phyloP scores from a whole-genome alignment of 2,113 vertebrate genomes.

The Megaceryle maxima region DNA sequence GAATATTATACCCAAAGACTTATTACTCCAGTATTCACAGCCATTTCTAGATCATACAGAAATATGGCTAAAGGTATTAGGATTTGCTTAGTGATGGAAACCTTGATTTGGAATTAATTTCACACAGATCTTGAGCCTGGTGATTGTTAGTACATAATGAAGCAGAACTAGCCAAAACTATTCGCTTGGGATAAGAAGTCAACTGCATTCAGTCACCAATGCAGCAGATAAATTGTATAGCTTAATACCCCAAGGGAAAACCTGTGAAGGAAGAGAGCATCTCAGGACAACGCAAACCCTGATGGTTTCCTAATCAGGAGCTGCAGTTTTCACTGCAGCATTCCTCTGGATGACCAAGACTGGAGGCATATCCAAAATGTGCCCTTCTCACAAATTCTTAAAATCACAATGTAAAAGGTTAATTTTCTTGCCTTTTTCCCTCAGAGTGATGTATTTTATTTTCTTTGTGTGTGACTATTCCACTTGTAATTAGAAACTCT shows the following conservation, averaged over 20 bases:
- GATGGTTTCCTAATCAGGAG: neutral
- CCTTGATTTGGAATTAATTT: neutral
- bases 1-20: neutral
- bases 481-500: neutral
- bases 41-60: neutral
- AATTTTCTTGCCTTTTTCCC: neutral
- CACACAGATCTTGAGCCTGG: neutral
- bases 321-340: neutral
- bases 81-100: neutral
- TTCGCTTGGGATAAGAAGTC: neutral
- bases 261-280: neutral
- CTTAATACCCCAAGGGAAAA: neutral
- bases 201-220: neutral
- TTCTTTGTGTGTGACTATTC: neutral
- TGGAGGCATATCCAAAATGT: neutral
- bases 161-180: neutral
- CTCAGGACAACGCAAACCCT: neutral
- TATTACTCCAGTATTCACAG: neutral
- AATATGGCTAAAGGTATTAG: neutral
- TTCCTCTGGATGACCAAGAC: neutral
- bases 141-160: neutral
- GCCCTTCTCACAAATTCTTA: neutral
- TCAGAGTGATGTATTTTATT: neutral
- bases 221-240: neutral
- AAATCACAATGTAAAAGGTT: neutral